These are phyloP conservation scores for Chaetogeoica ovagalla DNA, from an alignment of 2,888 invertebrate genomes.

Conservation along the genomic window DNA sequence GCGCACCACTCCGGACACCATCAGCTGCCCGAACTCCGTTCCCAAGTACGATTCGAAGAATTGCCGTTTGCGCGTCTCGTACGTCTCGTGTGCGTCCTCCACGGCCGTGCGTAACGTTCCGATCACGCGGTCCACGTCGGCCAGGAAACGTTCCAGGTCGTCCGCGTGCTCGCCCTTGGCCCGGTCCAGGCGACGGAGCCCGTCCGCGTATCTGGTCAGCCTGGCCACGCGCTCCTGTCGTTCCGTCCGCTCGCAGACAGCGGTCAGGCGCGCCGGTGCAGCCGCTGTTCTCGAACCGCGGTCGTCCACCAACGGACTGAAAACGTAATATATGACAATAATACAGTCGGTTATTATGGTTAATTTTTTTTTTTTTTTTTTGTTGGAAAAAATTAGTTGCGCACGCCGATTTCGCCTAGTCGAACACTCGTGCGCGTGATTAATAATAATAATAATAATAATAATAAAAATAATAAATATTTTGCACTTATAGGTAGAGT, in stretches of 20 bases:
- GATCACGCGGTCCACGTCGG: conserved; percentile 21
- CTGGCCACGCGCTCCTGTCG: background rate
- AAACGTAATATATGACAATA: no score
- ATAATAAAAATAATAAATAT: no score
- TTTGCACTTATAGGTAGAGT: no score
- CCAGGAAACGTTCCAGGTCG: background rate
- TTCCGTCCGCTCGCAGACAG: conserved; percentile 32
- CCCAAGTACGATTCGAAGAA: no score
- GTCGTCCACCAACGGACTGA: background rate
- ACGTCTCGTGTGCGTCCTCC: background rate
- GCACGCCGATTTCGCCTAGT: no score
- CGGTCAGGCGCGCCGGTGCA: background rate
- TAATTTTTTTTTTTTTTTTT: no score
- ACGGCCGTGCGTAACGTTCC: conserved; percentile 1
- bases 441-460: no score
- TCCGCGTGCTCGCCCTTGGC: conserved; percentile 5
- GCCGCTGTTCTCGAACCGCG: background rate
- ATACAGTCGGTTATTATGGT: no score
- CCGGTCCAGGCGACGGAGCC: background rate
- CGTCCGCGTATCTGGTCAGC: background rate
- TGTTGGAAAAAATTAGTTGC: no score
- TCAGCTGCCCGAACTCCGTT: no score
- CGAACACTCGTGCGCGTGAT: no score
- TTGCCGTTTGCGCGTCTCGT: background rate
- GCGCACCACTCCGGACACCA: background rate